A percentile compares a stretch with the other conserved stretches of the same genome.
Conservation (phyloP, 1,140 invertebrate genomes). For the Tetranychus cinnabarinus region DNA sequence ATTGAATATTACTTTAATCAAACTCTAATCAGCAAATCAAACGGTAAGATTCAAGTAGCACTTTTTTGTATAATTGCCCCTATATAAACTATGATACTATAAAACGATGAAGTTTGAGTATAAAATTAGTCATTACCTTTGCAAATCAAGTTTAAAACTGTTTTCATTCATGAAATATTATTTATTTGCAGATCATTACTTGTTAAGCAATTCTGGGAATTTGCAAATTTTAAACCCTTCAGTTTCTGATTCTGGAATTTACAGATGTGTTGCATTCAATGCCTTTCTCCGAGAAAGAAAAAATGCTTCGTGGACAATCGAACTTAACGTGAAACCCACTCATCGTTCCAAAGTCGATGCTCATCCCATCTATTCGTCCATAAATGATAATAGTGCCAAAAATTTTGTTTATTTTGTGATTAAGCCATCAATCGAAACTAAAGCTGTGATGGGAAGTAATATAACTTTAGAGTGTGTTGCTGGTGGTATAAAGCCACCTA, state of each 20-base stretch:
- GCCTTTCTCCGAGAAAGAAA: conserved; percentile 12
- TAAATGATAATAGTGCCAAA: not conserved
- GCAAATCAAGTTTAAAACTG: no score
- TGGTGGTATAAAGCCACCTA: conserved; percentile 27
- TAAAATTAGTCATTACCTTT: no score
- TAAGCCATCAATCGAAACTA: conserved; percentile 6
- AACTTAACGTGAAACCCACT: conserved; percentile 6
- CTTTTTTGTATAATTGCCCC: no score
- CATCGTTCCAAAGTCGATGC: not conserved
- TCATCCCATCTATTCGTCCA: not conserved
- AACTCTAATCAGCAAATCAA: conserved; percentile 5
- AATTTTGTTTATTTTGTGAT: not conserved
- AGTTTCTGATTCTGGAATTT: conserved; percentile 13
- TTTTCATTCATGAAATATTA: no score
- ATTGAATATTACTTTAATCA: conserved; percentile 11
- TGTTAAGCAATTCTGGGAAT: conserved; percentile 15
- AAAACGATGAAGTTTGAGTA: no score
- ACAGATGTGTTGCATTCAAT: conserved; percentile 15
- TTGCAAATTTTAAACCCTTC: conserved; percentile 14
- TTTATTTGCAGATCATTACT: conserved; percentile 5
- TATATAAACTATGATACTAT: no score
- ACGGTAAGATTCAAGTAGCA: conserved; percentile 2
- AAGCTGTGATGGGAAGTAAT: conserved; percentile 25
- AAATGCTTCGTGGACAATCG: conserved; percentile 6
- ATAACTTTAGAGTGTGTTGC: conserved; percentile 37